Evolutionary conservation across 2,113 vertebrate genomes (phyloP).

Genomic region (Rhineura floridana): DNA sequence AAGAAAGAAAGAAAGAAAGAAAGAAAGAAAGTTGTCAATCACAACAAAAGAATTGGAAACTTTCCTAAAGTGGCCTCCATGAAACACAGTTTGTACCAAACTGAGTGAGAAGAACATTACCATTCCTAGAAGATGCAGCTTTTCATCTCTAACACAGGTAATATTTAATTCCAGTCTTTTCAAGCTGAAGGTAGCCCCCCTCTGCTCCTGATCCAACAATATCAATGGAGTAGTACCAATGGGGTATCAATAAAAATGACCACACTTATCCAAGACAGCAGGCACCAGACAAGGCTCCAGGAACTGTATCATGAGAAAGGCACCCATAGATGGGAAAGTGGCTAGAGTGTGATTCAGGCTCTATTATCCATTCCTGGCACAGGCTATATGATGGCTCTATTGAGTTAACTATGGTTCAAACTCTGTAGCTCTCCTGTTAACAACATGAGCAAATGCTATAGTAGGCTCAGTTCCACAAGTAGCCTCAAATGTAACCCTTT

Average conservation of each 20-base stretch:
- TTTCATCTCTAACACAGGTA: background rate
- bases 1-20: constrained; percentile 13
- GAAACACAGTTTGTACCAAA: background rate
- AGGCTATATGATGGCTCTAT: background rate
- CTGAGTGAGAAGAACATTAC: background rate
- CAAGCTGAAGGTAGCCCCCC: no score
- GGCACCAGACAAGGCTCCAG: background rate
- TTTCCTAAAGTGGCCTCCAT: background rate
- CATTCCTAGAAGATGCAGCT: background rate
- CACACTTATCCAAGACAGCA: background rate
- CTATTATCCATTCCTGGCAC: background rate
- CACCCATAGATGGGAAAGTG: background rate
- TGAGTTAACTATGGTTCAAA: background rate
- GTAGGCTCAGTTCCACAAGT: background rate
- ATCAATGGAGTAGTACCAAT: no score
- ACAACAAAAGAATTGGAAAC: no score
- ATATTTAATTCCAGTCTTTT: background rate
- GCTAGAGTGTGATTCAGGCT: background rate
- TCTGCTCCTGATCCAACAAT: background rate
- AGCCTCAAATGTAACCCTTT: background rate
- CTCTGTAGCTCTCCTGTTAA: background rate
- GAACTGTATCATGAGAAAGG: background rate
- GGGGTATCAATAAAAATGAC: background rate
- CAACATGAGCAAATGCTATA: background rate
- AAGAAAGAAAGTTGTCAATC: background rate